Evolutionary conservation across 2,797 vertebrate genomes (phyloP), one percentile per base, ranked within the genome.

Genomic region (Selene dorsalis): DNA sequence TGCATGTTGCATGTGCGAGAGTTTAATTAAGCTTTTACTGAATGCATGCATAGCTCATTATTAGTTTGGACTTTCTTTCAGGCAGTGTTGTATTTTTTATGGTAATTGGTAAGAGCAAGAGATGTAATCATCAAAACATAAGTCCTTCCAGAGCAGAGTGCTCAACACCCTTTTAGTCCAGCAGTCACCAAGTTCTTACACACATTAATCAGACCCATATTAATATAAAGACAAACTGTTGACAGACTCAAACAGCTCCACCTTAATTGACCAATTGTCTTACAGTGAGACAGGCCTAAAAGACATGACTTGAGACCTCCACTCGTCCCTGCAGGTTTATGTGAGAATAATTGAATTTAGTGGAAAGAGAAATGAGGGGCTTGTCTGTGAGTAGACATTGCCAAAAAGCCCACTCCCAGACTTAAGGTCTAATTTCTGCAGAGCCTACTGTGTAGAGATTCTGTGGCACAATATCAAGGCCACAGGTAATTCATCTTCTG

Each of bases 401-500:
- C 75, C 80, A 84, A 86, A 88, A 87, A 86, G 63, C 66, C 88
- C 84, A 88, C 85, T 83, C 84, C 73, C 80, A 87, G 84, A 80
- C 78, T 82, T 74, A 80, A 83, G 79, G 78, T 87, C 82, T 89
- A 84, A 86, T 88, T 87, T 90, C 66, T 87, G 83, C 87, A 81
- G 69, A 83, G 86, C 80, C 87, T 85, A 86, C 77, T 83, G 81
- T 77, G 79, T 73, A 57, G 74, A 86, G 58, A 89, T 82, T 88
- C 83, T 65, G 73, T 84, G 81, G 90, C 83, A 91, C 84, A 86
- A 82, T 83, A 86, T 92, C 88, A 92, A 87, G 76, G 89, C 89
- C 80, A 88, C 85, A 88, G 88, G 91, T 94, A 91, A 94, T 94
- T 93, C 84, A 91, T 95, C 92, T 93, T 88, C 87, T 83, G 84